Base-by-base conservation (phyloP, 2,113 vertebrate species). In the Physeter macrocephalus region DNA sequence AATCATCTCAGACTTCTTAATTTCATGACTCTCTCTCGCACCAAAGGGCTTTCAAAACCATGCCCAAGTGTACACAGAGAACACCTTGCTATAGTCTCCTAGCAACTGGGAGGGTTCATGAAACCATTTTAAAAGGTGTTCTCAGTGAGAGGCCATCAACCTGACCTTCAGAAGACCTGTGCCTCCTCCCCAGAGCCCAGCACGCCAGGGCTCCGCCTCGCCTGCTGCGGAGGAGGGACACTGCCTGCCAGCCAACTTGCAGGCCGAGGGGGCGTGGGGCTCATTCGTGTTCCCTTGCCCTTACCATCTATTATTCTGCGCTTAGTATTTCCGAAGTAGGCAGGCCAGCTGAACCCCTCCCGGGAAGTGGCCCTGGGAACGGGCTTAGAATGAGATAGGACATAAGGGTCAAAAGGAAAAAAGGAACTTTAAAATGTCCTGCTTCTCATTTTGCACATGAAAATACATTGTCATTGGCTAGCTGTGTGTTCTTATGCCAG, bases 251-350 rank as follows among this genome's bases (percentile, higher is more conserved):
- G 41, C 81, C 20, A 71, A 9, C 92, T 75, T 84, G 64, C 64
- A 75, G 49, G 72, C n/a, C 5, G 1, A 0, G 29, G 49, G 49
- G 34, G n/a, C 2, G 20, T 52, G 52, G 85, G n/a, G 80, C 77
- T 95, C 81, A 59, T 21, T 95, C 10, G 0, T 36, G 71, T 17
- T 62, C 85, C 71, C 75, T 81, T 94, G 91, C 34, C 61, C 81
- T 91, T 78, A 61, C 77, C 34, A 95, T 31, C 81, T 97, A 78
- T 90, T 64, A 66, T 81, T 87, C 77, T 81, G 85, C n/a, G 85
- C 75, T 93, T 78, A 90, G 81, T 41, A 66, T 88, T 67, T 81
- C 52, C 59, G 85, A 17, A 43, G 49, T 13, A 84, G 85, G 69
- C 46, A 77, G 31, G 77, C 66, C 88, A 88, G 85, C 29, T 61